A percentile compares a stretch with the other conserved stretches of the same genome.
Evolutionary conservation across 2,888 invertebrate species (phyloP).

Genomic region (Oxycera nigricornis): DNA sequence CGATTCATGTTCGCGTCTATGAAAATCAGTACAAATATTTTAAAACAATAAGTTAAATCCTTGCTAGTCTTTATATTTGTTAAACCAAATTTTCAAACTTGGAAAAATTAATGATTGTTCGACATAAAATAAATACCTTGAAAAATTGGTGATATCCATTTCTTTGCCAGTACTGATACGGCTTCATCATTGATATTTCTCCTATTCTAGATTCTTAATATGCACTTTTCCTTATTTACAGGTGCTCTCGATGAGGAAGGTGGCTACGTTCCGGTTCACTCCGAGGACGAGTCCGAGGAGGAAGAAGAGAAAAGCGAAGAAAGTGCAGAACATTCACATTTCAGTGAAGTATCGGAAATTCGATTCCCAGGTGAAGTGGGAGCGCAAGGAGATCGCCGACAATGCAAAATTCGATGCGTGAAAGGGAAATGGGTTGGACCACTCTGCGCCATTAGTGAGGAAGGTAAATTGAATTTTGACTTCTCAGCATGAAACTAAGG

Average conservation of each 20-base stretch:
- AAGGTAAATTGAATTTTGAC: constrained; percentile 65
- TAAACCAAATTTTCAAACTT: no score
- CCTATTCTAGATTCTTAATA: background rate
- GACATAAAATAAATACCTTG: no score
- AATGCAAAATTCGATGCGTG: constrained; percentile 85
- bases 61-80: no score
- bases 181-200: background rate
- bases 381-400: constrained; percentile 73
- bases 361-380: constrained; percentile 79
- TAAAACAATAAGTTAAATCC: no score
- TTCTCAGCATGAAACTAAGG: no score
- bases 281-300: constrained; percentile 59
- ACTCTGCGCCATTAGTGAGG: constrained; percentile 73
- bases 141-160: no score
- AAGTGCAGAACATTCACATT: constrained; percentile 59
- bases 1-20: no score
- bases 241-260: constrained; percentile 56
- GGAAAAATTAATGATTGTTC: no score
- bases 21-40: no score
- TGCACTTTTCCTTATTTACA: background rate
- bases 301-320: constrained; percentile 60
- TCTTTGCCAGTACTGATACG: no score
- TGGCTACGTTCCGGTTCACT: constrained; percentile 58
- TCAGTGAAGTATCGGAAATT: constrained; percentile 62
- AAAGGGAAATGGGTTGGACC: constrained; percentile 87